These are phyloP conservation scores for Odontomachus brunneus DNA, from an alignment of 1,140 invertebrate species.

Conservation along the genomic window DNA sequence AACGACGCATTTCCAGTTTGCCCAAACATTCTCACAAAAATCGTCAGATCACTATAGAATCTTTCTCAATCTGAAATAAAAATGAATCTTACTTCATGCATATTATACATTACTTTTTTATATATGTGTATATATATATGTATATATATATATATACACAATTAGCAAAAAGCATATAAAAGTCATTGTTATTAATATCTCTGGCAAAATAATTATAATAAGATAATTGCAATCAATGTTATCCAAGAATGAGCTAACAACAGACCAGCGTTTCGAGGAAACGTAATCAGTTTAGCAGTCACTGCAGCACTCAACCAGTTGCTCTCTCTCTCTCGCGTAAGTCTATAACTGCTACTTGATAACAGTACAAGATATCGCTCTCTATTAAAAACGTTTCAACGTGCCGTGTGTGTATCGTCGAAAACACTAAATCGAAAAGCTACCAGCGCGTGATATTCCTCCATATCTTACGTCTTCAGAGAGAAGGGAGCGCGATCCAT, in stretches of 20 bases:
- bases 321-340: too few relatives aligned
- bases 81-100: neutral
- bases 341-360: too few relatives aligned
- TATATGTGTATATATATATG: too few relatives aligned
- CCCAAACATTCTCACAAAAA: slow-evolving; percentile 76
- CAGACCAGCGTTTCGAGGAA: too few relatives aligned
- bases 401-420: neutral
- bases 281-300: too few relatives aligned
- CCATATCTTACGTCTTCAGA: neutral
- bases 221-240: too few relatives aligned
- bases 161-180: too few relatives aligned
- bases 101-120: neutral
- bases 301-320: too few relatives aligned
- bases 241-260: too few relatives aligned
- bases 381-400: too few relatives aligned
- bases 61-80: slow-evolving; percentile 30
- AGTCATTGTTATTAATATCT: neutral
- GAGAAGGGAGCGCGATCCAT: neutral
- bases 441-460: neutral
- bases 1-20: slow-evolving; percentile 78
- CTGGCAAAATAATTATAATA: neutral
- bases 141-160: too few relatives aligned
- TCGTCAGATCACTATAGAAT: neutral
- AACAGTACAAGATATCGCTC: too few relatives aligned
- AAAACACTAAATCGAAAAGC: neutral